These are phyloP conservation scores for Psittacula cyanocephala DNA, from an alignment of 2,113 vertebrate genomes.

Conservation along the genomic window DNA sequence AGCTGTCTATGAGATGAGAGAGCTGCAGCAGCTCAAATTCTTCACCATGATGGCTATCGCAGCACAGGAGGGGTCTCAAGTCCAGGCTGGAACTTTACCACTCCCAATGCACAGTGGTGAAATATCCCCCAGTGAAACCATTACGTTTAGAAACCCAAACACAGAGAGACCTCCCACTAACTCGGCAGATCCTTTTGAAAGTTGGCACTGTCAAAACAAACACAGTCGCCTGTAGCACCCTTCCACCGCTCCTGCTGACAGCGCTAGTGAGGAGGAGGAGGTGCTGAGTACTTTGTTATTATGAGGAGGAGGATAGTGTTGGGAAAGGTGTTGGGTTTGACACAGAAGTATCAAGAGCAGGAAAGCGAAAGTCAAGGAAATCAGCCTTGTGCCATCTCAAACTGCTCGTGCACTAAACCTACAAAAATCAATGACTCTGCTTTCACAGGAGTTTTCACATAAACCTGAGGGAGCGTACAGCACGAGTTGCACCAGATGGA, in stretches of 20 bases:
- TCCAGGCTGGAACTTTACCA: not conserved
- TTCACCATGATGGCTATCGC: not conserved
- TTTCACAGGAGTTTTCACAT: constrained; percentile 58
- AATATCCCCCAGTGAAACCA: constrained; percentile 20
- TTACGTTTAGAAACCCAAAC: constrained; percentile 36
- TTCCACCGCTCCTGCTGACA: constrained; percentile 60
- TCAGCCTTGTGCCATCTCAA: constrained; percentile 55
- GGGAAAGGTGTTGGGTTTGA: constrained; percentile 69
- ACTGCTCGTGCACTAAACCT: constrained; percentile 63
- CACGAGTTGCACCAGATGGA: constrained; percentile 55
- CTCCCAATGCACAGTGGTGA: not conserved
- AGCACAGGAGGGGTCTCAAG: not conserved
- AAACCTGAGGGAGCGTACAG: constrained; percentile 40
- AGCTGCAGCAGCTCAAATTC: not conserved
- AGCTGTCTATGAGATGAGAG: not conserved
- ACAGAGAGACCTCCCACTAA: constrained; percentile 35
- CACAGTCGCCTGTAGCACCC: constrained; percentile 51
- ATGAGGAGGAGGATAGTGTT: constrained; percentile 66
- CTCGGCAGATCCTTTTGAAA: constrained; percentile 54
- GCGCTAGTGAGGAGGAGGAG: constrained; percentile 65
- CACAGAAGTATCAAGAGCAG: constrained; percentile 53
- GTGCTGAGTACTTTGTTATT: constrained; percentile 66
- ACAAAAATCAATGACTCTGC: constrained; percentile 53
- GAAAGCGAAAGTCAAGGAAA: constrained; percentile 61
- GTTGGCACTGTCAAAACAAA: constrained; percentile 66